Evolutionary conservation across 1,140 invertebrate species (phyloP).

Genomic region (Hypsibius dujardini): DNA sequence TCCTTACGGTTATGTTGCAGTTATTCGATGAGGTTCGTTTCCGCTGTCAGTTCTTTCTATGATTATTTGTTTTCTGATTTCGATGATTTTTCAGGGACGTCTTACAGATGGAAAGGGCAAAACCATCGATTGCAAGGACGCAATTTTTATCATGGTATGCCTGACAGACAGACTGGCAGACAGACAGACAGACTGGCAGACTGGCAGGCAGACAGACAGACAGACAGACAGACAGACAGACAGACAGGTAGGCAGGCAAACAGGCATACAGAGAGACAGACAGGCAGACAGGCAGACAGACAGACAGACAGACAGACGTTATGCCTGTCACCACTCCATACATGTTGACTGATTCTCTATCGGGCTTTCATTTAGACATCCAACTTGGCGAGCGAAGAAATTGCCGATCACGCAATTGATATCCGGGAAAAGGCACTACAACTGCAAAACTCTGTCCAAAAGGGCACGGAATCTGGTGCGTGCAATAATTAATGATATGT

Average conservation of each 20-base stretch:
- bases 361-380: constrained; percentile 41
- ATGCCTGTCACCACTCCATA: background rate
- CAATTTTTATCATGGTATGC: constrained; percentile 66
- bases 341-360: no score
- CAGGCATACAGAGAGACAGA: no score
- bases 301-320: background rate
- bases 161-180: background rate
- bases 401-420: constrained; percentile 62
- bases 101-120: constrained; percentile 79
- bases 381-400: constrained; percentile 77
- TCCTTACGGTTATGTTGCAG: constrained; percentile 72
- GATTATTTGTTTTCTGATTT: no score
- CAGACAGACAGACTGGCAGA: no score
- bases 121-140: constrained; percentile 78
- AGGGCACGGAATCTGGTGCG: no score
- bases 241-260: no score
- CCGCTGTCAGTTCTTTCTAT: background rate
- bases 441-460: no score
- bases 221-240: no score
- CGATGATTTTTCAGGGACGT: constrained; percentile 37
- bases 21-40: constrained; percentile 59
- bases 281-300: no score
- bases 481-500: no score
- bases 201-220: no score
- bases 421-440: constrained; percentile 50